A percentile compares a stretch with the other conserved stretches of the same genome.
These are phyloP conservation scores for Caradrina clavipalpis DNA, from an alignment of 2,888 invertebrate genomes.

Conservation along the genomic window DNA sequence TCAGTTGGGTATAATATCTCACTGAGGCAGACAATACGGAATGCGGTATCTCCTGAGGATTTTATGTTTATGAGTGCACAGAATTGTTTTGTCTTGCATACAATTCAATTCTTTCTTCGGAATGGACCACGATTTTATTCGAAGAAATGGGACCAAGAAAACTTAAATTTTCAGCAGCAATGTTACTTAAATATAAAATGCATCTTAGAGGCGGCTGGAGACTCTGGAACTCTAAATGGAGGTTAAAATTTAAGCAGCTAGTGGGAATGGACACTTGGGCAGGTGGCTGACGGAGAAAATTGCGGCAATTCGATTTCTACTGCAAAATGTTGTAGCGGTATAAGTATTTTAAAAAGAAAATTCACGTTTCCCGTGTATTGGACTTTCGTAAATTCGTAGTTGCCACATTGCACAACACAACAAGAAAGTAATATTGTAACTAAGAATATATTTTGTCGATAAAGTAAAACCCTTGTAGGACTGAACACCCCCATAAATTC, in stretches of 20 bases:
- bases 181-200: constrained; percentile 47
- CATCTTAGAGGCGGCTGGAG: constrained; percentile 31
- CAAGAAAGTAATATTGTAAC: constrained; percentile 3
- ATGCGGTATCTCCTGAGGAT: constrained; percentile 26
- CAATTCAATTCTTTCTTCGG: constrained; percentile 19
- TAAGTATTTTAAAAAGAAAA: constrained; percentile 22
- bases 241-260: constrained; percentile 56
- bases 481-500: constrained; percentile 43
- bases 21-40: constrained; percentile 37
- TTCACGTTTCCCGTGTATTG: not conserved
- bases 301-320: constrained; percentile 22
- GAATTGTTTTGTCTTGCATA: constrained; percentile 35
- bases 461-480: constrained; percentile 19
- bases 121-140: constrained; percentile 18
- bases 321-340: constrained; percentile 5
- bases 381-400: constrained; percentile 4
- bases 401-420: not conserved
- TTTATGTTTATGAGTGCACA: constrained; percentile 28
- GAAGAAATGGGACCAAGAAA: constrained; percentile 21
- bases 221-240: constrained; percentile 27
- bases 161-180: constrained; percentile 41
- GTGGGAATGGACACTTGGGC: constrained; percentile 29
- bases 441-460: constrained; percentile 9
- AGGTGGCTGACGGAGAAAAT: constrained; percentile 29
- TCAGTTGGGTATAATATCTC: constrained; percentile 53